A percentile compares a stretch with the other conserved stretches of the same genome.
Conservation (phyloP, 2,113 vertebrate genomes). For the Phocoena phocoena region DNA sequence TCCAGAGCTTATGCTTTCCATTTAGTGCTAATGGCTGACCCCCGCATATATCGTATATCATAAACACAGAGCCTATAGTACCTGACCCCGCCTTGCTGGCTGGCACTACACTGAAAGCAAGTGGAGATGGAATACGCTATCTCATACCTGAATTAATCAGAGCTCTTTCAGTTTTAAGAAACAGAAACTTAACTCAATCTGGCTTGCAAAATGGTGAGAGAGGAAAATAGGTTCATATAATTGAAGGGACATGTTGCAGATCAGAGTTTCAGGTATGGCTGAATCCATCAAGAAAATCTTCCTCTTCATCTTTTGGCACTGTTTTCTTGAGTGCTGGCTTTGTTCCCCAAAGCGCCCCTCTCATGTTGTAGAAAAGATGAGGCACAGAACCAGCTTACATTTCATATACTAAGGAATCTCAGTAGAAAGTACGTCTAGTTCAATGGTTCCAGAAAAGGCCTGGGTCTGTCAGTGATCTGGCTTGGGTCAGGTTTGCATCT, state of each 20-base stretch:
- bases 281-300: neutral
- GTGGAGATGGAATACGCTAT: neutral
- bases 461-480: neutral
- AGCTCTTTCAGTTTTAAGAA: neutral
- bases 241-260: neutral
- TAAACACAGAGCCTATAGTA: neutral
- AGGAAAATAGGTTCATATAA: neutral
- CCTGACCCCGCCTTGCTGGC: neutral
- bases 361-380: neutral
- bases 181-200: neutral
- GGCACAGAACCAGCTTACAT: neutral
- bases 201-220: neutral
- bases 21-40: neutral
- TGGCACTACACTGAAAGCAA: neutral
- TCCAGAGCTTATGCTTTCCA: neutral
- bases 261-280: neutral
- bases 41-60: neutral
- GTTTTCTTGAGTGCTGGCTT: neutral
- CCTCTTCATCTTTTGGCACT: neutral
- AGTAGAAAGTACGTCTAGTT: neutral
- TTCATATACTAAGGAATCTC: neutral
- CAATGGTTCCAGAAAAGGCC: neutral
- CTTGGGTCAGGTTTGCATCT: neutral
- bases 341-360: neutral
- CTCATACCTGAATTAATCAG: neutral